Evolutionary conservation across 2,113 vertebrate species (phyloP).

Genomic region (Nicator chloris): DNA sequence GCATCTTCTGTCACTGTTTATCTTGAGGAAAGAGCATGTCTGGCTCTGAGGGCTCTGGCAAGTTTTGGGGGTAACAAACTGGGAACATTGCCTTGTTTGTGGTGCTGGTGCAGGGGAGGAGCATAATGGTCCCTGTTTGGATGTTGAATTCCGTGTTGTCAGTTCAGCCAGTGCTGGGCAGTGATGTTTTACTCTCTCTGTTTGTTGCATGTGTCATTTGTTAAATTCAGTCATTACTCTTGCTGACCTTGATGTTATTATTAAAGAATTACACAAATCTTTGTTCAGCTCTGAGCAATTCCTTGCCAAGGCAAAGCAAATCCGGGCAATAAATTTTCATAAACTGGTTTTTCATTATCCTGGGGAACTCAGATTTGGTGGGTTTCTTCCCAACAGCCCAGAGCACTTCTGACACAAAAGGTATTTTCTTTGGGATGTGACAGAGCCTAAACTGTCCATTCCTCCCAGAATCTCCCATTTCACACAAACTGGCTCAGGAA

Average conservation of each 20-base stretch:
- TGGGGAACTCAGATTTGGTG: background rate
- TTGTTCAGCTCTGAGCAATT: background rate
- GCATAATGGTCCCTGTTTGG: background rate
- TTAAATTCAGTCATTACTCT: conserved; percentile 40
- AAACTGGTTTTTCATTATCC: background rate
- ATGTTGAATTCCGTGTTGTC: background rate
- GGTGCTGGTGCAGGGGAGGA: background rate
- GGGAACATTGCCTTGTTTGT: accelerated
- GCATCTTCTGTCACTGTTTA: background rate
- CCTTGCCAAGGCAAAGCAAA: background rate
- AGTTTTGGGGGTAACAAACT: background rate
- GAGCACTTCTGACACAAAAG: background rate
- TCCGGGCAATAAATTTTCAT: background rate
- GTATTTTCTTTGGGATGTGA: background rate
- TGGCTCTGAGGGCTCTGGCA: background rate
- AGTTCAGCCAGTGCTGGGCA: background rate
- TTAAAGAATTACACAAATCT: conserved; percentile 55
- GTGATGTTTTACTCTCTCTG: background rate
- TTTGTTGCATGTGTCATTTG: conserved; percentile 32
- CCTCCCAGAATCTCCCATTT: background rate
- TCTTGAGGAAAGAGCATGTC: background rate
- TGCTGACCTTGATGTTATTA: conserved; percentile 39
- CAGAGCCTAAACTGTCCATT: background rate
- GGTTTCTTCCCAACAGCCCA: background rate
- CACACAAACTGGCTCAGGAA: accelerated